phyloP scores from a whole-genome alignment of 2,797 vertebrate genomes.

The Novumbra hubbsi region DNA sequence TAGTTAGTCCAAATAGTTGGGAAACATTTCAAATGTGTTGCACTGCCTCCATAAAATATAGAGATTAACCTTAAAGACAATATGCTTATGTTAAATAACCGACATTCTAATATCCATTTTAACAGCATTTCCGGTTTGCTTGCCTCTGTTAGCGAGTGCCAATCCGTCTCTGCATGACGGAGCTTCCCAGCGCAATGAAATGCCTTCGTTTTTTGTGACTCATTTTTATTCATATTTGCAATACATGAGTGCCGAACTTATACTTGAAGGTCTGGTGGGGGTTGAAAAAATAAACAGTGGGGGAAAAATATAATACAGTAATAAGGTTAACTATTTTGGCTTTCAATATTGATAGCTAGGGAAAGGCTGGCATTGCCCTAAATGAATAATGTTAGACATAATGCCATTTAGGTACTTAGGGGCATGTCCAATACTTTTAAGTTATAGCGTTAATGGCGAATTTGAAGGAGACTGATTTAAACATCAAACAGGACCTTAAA shows the following conservation, averaged over 20 bases:
- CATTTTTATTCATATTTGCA: constrained; percentile 70
- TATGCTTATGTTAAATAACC: constrained; percentile 63
- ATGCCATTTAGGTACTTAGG: constrained; percentile 73
- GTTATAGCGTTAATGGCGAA: constrained; percentile 80
- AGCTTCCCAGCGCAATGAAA: constrained; percentile 67
- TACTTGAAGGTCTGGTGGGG: constrained; percentile 39
- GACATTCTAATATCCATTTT: constrained; percentile 62
- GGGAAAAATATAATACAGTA: constrained; percentile 66
- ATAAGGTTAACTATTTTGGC: constrained; percentile 71
- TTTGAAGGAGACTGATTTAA: constrained; percentile 80
- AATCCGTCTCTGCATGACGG: constrained; percentile 74
- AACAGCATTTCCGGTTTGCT: constrained; percentile 65
- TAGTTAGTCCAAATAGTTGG: constrained; percentile 29
- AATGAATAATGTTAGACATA: constrained; percentile 78
- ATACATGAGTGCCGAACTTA: constrained; percentile 60
- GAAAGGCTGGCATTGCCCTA: constrained; percentile 60
- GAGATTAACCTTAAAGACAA: constrained; percentile 58
- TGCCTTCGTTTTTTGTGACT: constrained; percentile 65
- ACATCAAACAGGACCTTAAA: constrained; percentile 77
- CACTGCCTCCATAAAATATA: constrained; percentile 54
- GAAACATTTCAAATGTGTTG: constrained; percentile 35
- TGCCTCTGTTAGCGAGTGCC: constrained; percentile 67
- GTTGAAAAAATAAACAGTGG: constrained; percentile 56
- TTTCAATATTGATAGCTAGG: constrained; percentile 69
- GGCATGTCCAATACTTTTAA: constrained; percentile 83